phyloP scores from a whole-genome alignment of 2,113 vertebrate species.

The Origma solitaria region DNA sequence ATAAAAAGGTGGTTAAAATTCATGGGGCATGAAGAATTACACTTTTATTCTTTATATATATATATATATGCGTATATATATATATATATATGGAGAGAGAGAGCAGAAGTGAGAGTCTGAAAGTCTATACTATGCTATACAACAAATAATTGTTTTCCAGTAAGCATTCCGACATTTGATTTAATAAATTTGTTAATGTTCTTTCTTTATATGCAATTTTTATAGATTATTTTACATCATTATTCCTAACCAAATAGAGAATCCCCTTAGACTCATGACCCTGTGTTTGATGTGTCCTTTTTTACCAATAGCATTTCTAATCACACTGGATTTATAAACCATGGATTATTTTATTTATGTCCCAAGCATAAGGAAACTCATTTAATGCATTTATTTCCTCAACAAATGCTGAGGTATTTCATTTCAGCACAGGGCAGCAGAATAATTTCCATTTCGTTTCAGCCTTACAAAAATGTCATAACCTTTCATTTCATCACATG shows the following conservation, averaged over 20 bases:
- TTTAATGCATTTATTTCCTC: neutral
- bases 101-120: neutral
- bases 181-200: neutral
- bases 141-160: neutral
- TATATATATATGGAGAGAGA: neutral
- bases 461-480: neutral
- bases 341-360: constrained; percentile 10
- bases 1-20: neutral
- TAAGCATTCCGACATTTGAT: neutral
- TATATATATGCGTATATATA: no score
- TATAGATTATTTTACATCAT: neutral
- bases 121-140: neutral
- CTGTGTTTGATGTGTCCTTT: neutral
- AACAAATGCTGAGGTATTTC: neutral
- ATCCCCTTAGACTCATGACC: neutral
- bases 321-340: neutral
- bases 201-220: neutral
- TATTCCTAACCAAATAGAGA: neutral
- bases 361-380: neutral
- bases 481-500: neutral
- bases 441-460: constrained; percentile 14
- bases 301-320: neutral
- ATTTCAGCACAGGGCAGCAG: neutral
- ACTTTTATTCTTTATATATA: neutral
- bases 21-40: neutral